Evolutionary conservation across 1,140 invertebrate species (phyloP).

Genomic region (Ctenoplectra terminalis): DNA sequence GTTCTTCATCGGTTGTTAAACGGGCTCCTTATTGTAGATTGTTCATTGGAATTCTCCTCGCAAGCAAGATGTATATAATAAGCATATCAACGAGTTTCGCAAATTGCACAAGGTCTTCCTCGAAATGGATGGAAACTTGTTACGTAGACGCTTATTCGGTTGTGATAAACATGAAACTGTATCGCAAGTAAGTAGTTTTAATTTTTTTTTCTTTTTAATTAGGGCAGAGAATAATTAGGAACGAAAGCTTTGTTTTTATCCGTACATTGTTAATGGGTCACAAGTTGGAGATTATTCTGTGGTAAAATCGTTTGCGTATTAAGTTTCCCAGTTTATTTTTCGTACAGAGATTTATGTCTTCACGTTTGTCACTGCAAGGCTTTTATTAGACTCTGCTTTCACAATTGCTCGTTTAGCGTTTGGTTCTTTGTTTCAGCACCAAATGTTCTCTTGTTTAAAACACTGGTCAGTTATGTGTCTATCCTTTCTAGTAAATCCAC

Average conservation of each 20-base stretch:
- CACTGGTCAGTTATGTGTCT: no score
- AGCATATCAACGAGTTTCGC: conserved; percentile 92
- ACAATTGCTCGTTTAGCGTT: no score
- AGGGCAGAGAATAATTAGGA: background rate
- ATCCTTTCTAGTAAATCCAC: no score
- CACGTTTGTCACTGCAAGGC: no score
- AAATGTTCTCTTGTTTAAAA: no score
- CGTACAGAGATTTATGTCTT: no score
- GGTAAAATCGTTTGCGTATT: no score
- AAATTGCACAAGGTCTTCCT: conserved; percentile 93
- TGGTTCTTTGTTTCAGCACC: no score
- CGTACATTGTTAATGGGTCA: background rate
- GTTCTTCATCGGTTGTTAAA: conserved; percentile 17
- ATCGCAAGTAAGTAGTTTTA: conserved; percentile 68
- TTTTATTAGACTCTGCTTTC: no score
- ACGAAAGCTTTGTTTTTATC: background rate
- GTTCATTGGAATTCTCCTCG: conserved; percentile 97
- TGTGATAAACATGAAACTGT: conserved; percentile 82
- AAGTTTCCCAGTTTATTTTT: no score
- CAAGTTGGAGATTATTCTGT: no score
- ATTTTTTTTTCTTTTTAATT: background rate
- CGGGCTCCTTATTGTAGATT: conserved; percentile 84
- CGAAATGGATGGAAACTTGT: conserved; percentile 94
- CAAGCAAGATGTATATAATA: conserved; percentile 93
- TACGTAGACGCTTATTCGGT: conserved; percentile 90